These are phyloP conservation scores for Coptotermes formosanus DNA, from an alignment of 1,140 invertebrate species.

Conservation along the genomic window DNA sequence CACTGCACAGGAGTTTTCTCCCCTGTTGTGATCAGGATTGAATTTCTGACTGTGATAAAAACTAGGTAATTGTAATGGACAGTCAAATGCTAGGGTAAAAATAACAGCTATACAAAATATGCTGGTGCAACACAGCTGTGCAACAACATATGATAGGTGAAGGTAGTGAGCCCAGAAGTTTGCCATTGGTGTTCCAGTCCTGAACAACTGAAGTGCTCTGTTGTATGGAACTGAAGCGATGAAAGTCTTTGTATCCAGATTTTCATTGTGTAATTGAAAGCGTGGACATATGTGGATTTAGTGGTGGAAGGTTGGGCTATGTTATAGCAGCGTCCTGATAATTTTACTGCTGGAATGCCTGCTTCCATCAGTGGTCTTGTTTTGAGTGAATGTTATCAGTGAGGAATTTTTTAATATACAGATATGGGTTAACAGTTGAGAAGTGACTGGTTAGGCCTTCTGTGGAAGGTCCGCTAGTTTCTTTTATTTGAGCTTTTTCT, in stretches of 20 bases:
- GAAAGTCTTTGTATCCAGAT: not conserved
- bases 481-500: not conserved
- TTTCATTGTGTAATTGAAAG: not conserved
- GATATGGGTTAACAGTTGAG: not conserved
- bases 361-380: not conserved
- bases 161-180: not conserved
- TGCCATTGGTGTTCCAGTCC: not conserved
- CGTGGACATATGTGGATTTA: not conserved
- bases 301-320: not conserved
- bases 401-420: not conserved
- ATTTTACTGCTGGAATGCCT: not conserved
- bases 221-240: not conserved
- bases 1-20: not conserved
- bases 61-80: slow-evolving; percentile 21
- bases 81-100: not conserved
- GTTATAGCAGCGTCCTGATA: not conserved
- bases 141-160: not conserved
- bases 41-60: slow-evolving; percentile 31
- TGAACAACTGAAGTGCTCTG: not conserved
- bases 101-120: not conserved
- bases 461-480: not conserved
- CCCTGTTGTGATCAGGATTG: slow-evolving; percentile 18
- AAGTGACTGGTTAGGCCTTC: not conserved
- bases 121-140: not conserved
- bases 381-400: not conserved